A percentile compares a stretch with the other conserved stretches of the same genome.
Conservation (phyloP, 2,888 invertebrate genomes). For the Nineta flava region DNA sequence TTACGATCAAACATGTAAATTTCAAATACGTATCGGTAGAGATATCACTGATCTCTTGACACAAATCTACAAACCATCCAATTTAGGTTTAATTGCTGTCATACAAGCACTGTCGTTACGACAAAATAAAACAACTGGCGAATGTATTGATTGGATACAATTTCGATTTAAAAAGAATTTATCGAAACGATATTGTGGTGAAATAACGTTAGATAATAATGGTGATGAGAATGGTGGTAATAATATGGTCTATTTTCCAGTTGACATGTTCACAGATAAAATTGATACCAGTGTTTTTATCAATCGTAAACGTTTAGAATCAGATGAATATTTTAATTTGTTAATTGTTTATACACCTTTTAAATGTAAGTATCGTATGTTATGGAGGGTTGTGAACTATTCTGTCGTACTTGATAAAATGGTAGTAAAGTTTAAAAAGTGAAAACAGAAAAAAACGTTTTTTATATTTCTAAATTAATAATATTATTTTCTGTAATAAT, state of each 20-base stretch:
- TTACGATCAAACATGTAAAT: not conserved
- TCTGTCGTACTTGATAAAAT: no score
- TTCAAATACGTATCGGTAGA: not conserved
- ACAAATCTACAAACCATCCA: not conserved
- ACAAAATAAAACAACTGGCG: not conserved
- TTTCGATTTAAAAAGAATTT: not conserved
- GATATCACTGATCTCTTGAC: not conserved
- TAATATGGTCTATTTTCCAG: not conserved
- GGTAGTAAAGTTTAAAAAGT: no score
- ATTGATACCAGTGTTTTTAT: not conserved
- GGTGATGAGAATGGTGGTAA: not conserved
- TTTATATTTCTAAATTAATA: no score
- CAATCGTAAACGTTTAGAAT: not conserved
- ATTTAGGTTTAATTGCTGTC: not conserved
- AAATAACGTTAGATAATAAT: not conserved
- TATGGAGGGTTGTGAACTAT: no score
- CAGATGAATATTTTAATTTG: not conserved
- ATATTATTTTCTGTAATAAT: no score
- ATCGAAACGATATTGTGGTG: not conserved
- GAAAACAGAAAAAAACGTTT: no score
- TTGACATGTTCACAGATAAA: not conserved
- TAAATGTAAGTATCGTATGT: not conserved
- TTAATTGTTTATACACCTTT: not conserved
- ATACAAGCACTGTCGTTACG: not conserved
- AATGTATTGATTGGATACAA: not conserved